phyloP scores from a whole-genome alignment of 2,888 invertebrate species.

The Phalera bucephala region DNA sequence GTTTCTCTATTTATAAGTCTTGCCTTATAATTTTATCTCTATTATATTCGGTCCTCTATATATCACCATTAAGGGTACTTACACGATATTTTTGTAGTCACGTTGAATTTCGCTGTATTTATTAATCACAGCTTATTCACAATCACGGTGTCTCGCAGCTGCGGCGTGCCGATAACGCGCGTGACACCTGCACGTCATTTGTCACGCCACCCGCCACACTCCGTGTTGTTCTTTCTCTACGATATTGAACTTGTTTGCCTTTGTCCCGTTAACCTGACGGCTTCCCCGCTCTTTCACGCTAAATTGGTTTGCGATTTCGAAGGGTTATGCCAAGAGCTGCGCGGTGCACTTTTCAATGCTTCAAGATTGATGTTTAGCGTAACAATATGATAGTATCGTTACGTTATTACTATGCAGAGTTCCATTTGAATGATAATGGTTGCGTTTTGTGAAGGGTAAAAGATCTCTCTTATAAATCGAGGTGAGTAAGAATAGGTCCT shows the following conservation, averaged over 20 bases:
- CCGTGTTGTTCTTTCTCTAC: conserved; percentile 52
- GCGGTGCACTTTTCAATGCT: conserved; percentile 32
- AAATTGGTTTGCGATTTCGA: conserved; percentile 55
- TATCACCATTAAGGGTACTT: no score
- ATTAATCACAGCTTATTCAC: conserved; percentile 30
- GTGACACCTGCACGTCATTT: conserved; percentile 77
- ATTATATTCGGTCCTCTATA: no score
- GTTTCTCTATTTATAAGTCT: no score
- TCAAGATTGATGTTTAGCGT: conserved; percentile 38
- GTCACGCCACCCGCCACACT: conserved; percentile 51
- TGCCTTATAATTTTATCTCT: no score
- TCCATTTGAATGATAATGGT: conserved; percentile 10
- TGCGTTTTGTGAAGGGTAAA: no score
- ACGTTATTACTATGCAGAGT: conserved; percentile 27
- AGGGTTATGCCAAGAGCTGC: conserved; percentile 38
- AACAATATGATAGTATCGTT: conserved; percentile 25
- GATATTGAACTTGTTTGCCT: conserved; percentile 58
- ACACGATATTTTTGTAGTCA: no score
- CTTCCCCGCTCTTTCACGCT: conserved; percentile 50
- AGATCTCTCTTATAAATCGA: no score
- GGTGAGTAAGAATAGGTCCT: no score
- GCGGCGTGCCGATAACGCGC: conserved; percentile 46
- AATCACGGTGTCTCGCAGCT: conserved; percentile 36
- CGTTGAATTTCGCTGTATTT: background rate
- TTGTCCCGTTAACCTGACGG: conserved; percentile 45